A percentile compares a stretch with the other conserved stretches of the same genome.
These are phyloP conservation scores for Scaptomyza polygonia DNA, from an alignment of 2,888 invertebrate species.

Conservation along the genomic window DNA sequence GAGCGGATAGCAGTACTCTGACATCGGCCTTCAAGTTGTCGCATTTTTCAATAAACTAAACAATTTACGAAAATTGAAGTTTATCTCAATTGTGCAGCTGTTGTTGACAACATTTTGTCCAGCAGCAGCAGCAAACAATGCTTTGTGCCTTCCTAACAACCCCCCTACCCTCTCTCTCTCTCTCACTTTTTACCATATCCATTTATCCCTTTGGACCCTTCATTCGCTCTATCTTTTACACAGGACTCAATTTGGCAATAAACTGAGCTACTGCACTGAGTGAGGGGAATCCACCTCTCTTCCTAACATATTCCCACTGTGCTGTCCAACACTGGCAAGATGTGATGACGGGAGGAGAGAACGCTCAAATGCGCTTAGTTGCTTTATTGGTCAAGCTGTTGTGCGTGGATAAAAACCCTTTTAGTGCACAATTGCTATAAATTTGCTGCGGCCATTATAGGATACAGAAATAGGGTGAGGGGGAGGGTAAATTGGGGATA, in stretches of 20 bases:
- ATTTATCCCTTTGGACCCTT: background rate
- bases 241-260: conserved; percentile 82
- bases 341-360: background rate
- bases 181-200: background rate
- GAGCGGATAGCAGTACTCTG: conserved; percentile 11
- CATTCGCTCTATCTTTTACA: conserved; percentile 38
- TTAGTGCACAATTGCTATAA: conserved; percentile 82
- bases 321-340: conserved; percentile 14
- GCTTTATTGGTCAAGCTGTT: conserved; percentile 82
- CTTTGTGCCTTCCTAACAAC: conserved; percentile 48
- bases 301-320: conserved; percentile 33
- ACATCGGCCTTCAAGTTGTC: conserved; percentile 74
- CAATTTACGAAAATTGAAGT: conserved; percentile 81
- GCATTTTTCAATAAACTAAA: conserved; percentile 81
- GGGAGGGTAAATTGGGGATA: conserved; percentile 4
- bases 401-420: conserved; percentile 82
- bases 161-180: background rate
- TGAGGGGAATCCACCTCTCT: background rate
- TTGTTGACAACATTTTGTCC: conserved; percentile 79
- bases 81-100: conserved; percentile 82
- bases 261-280: conserved; percentile 49
- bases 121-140: conserved; percentile 68
- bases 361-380: conserved; percentile 80
- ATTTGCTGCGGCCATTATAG: conserved; percentile 73
- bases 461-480: background rate